Conservation (phyloP, 2,888 invertebrate genomes). For the Melanotus villosus region DNA sequence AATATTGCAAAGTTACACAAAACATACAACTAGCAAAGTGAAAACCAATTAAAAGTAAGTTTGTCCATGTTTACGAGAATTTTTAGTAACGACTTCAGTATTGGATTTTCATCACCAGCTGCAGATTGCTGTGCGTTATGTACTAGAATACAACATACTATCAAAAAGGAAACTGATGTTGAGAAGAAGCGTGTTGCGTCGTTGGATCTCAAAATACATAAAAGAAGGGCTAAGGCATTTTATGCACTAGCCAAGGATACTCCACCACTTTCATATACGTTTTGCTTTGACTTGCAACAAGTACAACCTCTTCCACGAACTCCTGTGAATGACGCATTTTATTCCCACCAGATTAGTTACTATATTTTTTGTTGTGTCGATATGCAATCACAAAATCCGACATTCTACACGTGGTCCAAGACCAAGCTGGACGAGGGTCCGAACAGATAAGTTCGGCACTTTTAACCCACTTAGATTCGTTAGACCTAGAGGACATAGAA, state of each 20-base stretch:
- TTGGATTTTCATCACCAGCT: constrained; percentile 20
- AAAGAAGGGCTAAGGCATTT: too few species aligned
- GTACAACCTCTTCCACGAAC: too few species aligned
- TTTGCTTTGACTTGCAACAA: too few species aligned
- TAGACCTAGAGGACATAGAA: constrained; percentile 21
- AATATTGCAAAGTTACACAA: too few species aligned
- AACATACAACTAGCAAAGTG: constrained; percentile 12
- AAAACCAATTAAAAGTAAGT: background rate
- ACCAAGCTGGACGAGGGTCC: constrained; percentile 29
- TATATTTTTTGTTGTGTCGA: constrained; percentile 30
- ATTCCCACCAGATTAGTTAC: too few species aligned
- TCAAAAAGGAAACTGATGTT: background rate
- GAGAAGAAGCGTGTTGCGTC: too few species aligned
- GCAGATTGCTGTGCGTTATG: background rate
- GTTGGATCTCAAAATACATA: too few species aligned
- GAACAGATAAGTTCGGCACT: constrained; percentile 37
- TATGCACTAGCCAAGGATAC: too few species aligned
- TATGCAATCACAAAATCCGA: constrained; percentile 33
- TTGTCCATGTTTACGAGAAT: too few species aligned
- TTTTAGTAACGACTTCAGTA: constrained; percentile 32
- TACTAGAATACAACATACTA: background rate
- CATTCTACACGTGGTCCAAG: constrained; percentile 38
- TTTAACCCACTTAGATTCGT: constrained; percentile 30
- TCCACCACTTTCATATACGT: too few species aligned
- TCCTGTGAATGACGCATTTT: too few species aligned